These are phyloP conservation scores for Trilocha varians DNA, from an alignment of 2,888 invertebrate species.

Conservation along the genomic window DNA sequence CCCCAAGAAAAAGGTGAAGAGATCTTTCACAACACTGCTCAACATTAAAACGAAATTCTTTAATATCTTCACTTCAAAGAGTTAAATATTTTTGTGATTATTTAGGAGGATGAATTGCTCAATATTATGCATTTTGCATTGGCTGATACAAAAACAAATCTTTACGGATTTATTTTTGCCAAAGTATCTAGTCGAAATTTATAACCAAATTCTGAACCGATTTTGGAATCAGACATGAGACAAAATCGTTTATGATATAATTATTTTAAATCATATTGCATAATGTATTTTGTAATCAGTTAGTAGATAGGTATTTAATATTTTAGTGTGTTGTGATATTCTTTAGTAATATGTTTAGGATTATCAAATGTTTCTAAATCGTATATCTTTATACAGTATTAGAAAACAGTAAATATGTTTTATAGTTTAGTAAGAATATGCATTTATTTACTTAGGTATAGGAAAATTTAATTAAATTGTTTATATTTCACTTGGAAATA, in stretches of 20 bases:
- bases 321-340: conserved; percentile 50
- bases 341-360: conserved; percentile 15
- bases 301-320: conserved; percentile 44
- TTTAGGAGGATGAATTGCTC: conserved; percentile 49
- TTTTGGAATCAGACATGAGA: no score
- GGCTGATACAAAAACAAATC: conserved; percentile 20
- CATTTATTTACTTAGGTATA: conserved; percentile 9
- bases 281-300: background rate
- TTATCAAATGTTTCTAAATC: background rate
- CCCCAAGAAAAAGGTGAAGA: conserved; percentile 64
- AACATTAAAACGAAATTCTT: conserved; percentile 64
- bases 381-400: background rate
- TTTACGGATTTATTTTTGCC: conserved; percentile 16
- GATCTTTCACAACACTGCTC: conserved; percentile 59
- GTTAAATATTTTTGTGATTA: conserved; percentile 31
- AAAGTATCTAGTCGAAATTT: conserved; percentile 31
- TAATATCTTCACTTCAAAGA: conserved; percentile 59
- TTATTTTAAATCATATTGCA: no score
- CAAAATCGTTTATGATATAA: no score
- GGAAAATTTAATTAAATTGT: conserved; percentile 6
- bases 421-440: background rate
- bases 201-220: no score
- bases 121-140: conserved; percentile 59
- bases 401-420: background rate
- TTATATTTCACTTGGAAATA: conserved; percentile 10